phyloP scores from a whole-genome alignment of 1,140 invertebrate species.

The Lepidurus apus region DNA sequence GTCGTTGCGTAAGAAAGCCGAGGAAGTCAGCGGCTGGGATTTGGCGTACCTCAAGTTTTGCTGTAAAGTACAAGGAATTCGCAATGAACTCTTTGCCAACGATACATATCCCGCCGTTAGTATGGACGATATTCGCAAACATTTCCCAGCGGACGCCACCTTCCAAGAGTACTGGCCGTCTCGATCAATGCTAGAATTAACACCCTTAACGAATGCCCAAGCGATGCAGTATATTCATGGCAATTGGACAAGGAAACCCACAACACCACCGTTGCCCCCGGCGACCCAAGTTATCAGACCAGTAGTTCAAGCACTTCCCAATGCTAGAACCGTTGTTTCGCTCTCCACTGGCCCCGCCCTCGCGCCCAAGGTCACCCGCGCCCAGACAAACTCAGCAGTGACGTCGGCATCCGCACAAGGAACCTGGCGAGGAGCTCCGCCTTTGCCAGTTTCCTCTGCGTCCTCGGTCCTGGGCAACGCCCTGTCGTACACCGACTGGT shows the following conservation, averaged over 20 bases:
- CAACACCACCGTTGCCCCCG: conserved; percentile 30
- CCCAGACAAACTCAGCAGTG: conserved; percentile 3
- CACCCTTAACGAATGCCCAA: conserved; percentile 34
- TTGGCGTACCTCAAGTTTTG: conserved; percentile 87
- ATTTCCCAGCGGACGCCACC: conserved; percentile 77
- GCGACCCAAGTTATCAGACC: conserved; percentile 28
- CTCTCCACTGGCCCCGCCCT: conserved; percentile 23
- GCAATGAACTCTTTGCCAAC: conserved; percentile 82
- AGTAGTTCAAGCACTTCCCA: conserved; percentile 32
- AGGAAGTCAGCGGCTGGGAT: conserved; percentile 79
- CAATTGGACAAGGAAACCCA: conserved; percentile 35
- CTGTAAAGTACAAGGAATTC: conserved; percentile 86
- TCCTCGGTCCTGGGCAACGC: neutral
- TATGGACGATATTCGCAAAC: conserved; percentile 80
- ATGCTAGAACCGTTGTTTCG: conserved; percentile 26
- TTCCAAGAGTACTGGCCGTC: conserved; percentile 89
- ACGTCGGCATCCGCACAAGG: neutral
- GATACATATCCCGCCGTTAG: conserved; percentile 83
- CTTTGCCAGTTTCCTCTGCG: neutral
- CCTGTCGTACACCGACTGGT: neutral
- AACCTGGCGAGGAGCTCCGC: neutral
- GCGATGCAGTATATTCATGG: conserved; percentile 29
- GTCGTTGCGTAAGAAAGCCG: conserved; percentile 73
- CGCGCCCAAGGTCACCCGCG: neutral
- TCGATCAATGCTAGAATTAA: conserved; percentile 27